phyloP scores from a whole-genome alignment of 2,888 invertebrate species.

The Synergus laeviventris region DNA sequence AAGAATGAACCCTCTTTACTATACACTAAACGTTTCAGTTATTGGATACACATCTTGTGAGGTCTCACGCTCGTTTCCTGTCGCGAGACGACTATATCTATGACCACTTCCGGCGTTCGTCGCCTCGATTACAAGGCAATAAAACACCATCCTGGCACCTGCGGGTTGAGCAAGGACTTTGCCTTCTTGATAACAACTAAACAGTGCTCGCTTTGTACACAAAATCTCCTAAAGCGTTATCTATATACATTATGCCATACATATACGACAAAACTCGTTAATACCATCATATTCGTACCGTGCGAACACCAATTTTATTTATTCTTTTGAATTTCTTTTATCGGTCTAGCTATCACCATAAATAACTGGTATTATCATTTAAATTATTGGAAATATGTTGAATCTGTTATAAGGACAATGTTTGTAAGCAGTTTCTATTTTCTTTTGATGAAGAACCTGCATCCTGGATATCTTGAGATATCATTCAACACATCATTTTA shows the following conservation, averaged over 20 bases:
- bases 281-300: neutral
- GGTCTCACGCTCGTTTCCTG: constrained; percentile 62
- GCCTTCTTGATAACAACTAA: constrained; percentile 59
- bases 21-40: neutral
- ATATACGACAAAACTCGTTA: constrained; percentile 5
- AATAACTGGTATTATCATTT: no score
- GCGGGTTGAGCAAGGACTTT: constrained; percentile 61
- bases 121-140: constrained; percentile 69
- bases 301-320: neutral
- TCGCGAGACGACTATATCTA: constrained; percentile 62
- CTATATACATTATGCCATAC: neutral
- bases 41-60: constrained; percentile 50
- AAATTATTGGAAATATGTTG: neutral
- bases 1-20: neutral
- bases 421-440: constrained; percentile 21
- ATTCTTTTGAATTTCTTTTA: no score
- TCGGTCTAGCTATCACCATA: no score
- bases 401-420: neutral
- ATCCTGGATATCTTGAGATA: constrained; percentile 41
- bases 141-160: constrained; percentile 67
- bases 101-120: constrained; percentile 68
- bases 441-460: constrained; percentile 24
- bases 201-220: constrained; percentile 56
- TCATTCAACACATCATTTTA: constrained; percentile 36
- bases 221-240: constrained; percentile 40